phyloP scores from a whole-genome alignment of 2,888 invertebrate genomes.

The Erannis defoliaria region DNA sequence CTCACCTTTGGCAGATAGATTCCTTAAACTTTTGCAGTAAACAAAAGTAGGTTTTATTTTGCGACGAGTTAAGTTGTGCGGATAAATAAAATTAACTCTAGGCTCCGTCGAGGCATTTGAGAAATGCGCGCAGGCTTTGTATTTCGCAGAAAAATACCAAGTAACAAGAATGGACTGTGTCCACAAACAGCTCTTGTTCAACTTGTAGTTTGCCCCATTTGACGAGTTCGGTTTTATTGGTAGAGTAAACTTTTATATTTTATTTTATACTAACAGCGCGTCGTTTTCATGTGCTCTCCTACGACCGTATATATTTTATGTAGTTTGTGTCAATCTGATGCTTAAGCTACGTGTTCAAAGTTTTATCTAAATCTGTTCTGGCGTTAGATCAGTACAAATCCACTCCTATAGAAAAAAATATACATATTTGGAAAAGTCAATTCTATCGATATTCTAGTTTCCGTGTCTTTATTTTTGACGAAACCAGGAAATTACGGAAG shows the following conservation, averaged over 20 bases:
- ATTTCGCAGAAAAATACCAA: conserved; percentile 26
- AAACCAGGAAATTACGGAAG: conserved; percentile 38
- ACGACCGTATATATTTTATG: too few relatives aligned
- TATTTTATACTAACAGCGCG: too few relatives aligned
- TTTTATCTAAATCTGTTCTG: too few relatives aligned
- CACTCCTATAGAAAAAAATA: too few relatives aligned
- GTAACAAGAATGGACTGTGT: conserved; percentile 27
- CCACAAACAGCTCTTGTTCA: conserved; percentile 30
- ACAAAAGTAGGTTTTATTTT: conserved; percentile 14
- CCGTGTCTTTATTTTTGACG: conserved; percentile 42
- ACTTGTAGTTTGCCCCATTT: conserved; percentile 18
- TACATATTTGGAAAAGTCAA: too few relatives aligned
- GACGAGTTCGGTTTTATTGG: conserved; percentile 10
- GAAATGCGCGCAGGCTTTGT: conserved; percentile 21
- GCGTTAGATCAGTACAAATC: too few relatives aligned
- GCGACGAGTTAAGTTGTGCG: conserved; percentile 21
- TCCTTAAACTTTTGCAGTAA: neutral
- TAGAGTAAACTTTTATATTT: neutral
- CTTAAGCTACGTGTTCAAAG: too few relatives aligned
- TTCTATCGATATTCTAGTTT: neutral
- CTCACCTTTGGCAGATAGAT: neutral
- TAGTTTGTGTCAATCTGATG: too few relatives aligned
- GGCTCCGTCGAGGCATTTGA: conserved; percentile 30
- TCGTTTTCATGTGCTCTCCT: too few relatives aligned
- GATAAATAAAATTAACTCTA: conserved; percentile 35